Evolutionary conservation across 2,797 vertebrate genomes (phyloP).

Genomic region (Discoglossus pictus): DNA sequence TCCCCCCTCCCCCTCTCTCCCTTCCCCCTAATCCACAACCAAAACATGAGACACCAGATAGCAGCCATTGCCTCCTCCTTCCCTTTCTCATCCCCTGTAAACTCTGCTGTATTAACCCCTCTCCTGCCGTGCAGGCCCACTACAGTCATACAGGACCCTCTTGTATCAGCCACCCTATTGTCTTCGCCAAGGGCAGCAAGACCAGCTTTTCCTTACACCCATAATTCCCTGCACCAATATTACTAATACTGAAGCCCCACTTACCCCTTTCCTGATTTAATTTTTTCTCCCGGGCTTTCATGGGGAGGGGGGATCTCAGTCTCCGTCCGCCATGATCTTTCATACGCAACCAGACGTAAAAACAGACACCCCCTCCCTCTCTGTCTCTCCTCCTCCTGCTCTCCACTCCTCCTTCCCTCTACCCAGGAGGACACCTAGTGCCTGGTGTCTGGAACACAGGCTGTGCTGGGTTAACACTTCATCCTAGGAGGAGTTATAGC

Average conservation of each 20-base stretch:
- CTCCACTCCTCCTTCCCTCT: conserved; percentile 4
- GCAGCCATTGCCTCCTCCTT: conserved; percentile 24
- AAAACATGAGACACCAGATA: conserved; percentile 26
- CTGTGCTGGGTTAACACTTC: conserved; percentile 10
- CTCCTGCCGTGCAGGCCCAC: conserved; percentile 32
- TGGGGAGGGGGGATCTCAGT: conserved; percentile 37
- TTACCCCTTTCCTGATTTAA: conserved; percentile 32
- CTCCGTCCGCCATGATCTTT: conserved; percentile 51
- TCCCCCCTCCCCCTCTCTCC: conserved; percentile 24
- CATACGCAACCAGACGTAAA: conserved; percentile 51
- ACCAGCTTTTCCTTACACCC: not conserved
- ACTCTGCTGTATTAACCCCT: conserved; percentile 25
- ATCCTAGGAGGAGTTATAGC: too few species aligned
- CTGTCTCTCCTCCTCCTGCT: conserved; percentile 1
- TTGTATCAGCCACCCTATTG: not conserved
- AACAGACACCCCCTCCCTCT: conserved; percentile 32
- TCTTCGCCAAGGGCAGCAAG: not conserved
- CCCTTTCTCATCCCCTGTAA: conserved; percentile 15
- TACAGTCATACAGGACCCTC: not conserved
- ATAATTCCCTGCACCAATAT: not conserved
- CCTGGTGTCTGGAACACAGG: conserved; percentile 29
- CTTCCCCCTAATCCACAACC: conserved; percentile 38
- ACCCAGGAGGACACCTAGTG: conserved; percentile 40
- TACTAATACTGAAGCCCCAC: not conserved
- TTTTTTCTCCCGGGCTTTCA: conserved; percentile 37